Conservation (phyloP, 2,797 vertebrate genomes). For the Melanotaenia boesemani region DNA sequence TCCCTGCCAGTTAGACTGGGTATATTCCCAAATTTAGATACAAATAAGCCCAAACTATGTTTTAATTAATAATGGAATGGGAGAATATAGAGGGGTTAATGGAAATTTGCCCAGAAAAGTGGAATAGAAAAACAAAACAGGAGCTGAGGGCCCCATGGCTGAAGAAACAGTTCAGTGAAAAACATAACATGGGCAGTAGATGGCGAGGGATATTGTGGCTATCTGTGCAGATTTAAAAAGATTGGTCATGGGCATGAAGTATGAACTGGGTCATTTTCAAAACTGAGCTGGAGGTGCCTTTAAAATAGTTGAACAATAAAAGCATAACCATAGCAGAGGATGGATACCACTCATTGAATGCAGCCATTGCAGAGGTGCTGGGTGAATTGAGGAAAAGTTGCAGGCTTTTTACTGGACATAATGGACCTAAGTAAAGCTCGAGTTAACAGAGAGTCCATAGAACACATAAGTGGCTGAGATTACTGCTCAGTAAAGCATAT, state of each 20-base stretch:
- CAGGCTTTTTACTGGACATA: not conserved
- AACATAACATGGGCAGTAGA: not conserved
- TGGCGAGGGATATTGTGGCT: not conserved
- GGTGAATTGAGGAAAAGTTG: not conserved
- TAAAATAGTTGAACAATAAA: not conserved
- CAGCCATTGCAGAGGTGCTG: not conserved
- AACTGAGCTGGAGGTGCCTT: not conserved
- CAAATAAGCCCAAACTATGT: not conserved
- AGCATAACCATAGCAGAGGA: not conserved
- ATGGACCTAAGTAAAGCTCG: not conserved
- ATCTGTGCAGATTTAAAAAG: not conserved
- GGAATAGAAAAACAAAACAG: not conserved
- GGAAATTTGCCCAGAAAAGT: not conserved
- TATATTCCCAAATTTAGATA: constrained; percentile 1
- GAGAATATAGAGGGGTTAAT: not conserved
- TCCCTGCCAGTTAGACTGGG: not conserved
- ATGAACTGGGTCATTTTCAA: not conserved
- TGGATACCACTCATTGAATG: not conserved
- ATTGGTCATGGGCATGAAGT: not conserved
- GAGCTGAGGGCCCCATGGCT: not conserved
- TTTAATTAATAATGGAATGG: not conserved
- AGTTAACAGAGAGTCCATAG: not conserved
- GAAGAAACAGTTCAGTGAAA: not conserved
- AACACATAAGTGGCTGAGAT: not conserved
- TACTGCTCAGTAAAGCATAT: not conserved